phyloP scores from a whole-genome alignment of 2,888 invertebrate species.

The Sinelater perroti region DNA sequence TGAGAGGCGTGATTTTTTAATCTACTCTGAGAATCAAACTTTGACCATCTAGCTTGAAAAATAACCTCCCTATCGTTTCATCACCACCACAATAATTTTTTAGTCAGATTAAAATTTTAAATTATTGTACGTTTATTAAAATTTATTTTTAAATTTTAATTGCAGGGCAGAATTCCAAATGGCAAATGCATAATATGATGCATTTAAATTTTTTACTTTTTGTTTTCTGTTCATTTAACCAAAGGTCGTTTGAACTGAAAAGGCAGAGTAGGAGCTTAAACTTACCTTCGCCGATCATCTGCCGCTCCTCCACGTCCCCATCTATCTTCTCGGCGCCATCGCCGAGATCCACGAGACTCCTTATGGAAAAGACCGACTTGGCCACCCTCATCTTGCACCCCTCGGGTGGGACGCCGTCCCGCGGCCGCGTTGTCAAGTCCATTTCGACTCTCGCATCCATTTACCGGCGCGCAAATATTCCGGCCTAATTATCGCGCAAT shows the following conservation, averaged over 20 bases:
- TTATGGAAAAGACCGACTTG: constrained; percentile 68
- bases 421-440: constrained; percentile 64
- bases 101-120: neutral
- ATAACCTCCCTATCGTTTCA: too few species aligned
- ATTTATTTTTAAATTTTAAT: neutral
- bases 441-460: constrained; percentile 52
- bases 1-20: too few species aligned
- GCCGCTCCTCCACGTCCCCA: constrained; percentile 37
- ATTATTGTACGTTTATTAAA: neutral
- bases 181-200: too few species aligned
- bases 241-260: neutral
- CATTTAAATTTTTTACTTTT: neutral
- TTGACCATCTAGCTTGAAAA: too few species aligned
- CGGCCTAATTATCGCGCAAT: neutral
- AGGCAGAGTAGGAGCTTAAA: neutral
- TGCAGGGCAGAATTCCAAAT: neutral
- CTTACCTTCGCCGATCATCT: constrained; percentile 45
- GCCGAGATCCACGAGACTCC: constrained; percentile 66
- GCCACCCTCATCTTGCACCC: constrained; percentile 64
- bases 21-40: too few species aligned
- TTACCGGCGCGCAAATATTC: constrained; percentile 10
- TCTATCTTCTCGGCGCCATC: constrained; percentile 55
- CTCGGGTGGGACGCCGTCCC: constrained; percentile 54
- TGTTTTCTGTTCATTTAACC: too few species aligned
- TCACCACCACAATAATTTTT: too few species aligned